A percentile compares a stretch with the other conserved stretches of the same genome.
These are phyloP conservation scores for Haliclona indistincta DNA, from an alignment of 37 sponge, comb jelly and placozoan species.

Conservation along the genomic window DNA sequence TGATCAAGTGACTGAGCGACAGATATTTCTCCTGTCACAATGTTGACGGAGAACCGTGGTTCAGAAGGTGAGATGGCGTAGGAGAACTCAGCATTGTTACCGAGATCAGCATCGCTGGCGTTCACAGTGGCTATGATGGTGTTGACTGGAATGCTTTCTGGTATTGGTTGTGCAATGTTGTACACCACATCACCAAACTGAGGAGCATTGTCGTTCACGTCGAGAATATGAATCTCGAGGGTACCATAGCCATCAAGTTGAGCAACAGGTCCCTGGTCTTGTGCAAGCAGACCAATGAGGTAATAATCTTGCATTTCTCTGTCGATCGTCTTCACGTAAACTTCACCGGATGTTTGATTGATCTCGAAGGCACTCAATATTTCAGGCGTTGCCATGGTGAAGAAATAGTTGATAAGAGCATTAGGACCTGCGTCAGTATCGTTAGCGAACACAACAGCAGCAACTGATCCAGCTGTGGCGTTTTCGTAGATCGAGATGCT, in stretches of 20 bases:
- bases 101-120: conserved; percentile 44
- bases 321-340: conserved; percentile 40
- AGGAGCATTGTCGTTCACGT: conserved; percentile 65
- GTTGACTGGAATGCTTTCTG: conserved; percentile 32
- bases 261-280: conserved; percentile 18
- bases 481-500: conserved; percentile 16
- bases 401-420: conserved; percentile 25
- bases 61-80: conserved; percentile 25
- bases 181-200: conserved; percentile 4
- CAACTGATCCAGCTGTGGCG: conserved; percentile 1
- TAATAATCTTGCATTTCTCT: conserved; percentile 44
- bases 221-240: conserved; percentile 36
- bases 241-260: conserved; percentile 13
- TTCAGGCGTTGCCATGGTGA: background rate
- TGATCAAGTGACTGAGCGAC: conserved; percentile 34
- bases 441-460: conserved; percentile 58
- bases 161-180: background rate
- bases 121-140: conserved; percentile 18
- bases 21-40: conserved; percentile 54
- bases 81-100: conserved; percentile 35
- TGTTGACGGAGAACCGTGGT: conserved; percentile 38
- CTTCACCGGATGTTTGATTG: conserved; percentile 51
- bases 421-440: conserved; percentile 63
- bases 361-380: conserved; percentile 39
- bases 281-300: conserved; percentile 26